phyloP scores from a whole-genome alignment of 2,888 invertebrate genomes.

The Acanthoscelides obtectus region DNA sequence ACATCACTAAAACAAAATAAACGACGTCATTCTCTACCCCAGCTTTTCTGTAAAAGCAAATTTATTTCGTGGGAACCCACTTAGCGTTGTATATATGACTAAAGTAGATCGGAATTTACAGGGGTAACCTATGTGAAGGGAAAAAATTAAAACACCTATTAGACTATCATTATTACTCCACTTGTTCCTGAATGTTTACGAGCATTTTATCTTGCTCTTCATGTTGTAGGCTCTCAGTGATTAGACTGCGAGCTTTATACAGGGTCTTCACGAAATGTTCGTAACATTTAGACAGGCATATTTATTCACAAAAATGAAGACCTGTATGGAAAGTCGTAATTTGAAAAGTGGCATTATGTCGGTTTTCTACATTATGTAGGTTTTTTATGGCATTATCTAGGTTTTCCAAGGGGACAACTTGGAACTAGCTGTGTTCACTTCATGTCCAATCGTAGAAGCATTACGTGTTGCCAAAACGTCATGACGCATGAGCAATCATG shows the following conservation, averaged over 20 bases:
- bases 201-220: constrained; percentile 4
- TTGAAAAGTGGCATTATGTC: no score
- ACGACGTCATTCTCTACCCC: neutral
- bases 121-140: neutral
- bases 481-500: no score
- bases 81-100: neutral
- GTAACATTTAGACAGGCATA: no score
- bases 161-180: constrained; percentile 10
- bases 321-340: no score
- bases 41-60: neutral
- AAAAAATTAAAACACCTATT: constrained; percentile 11
- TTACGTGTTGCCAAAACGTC: no score
- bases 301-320: no score
- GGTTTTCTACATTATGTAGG: no score
- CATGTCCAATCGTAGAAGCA: no score
- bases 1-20: neutral
- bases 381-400: no score
- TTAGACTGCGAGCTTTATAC: neutral
- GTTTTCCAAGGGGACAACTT: no score
- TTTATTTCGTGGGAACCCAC: neutral
- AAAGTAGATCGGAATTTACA: neutral
- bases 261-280: no score
- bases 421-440: no score
- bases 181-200: constrained; percentile 9
- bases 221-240: neutral